phyloP scores from a whole-genome alignment of 2,113 vertebrate species.

The Toxotes chatareus region DNA sequence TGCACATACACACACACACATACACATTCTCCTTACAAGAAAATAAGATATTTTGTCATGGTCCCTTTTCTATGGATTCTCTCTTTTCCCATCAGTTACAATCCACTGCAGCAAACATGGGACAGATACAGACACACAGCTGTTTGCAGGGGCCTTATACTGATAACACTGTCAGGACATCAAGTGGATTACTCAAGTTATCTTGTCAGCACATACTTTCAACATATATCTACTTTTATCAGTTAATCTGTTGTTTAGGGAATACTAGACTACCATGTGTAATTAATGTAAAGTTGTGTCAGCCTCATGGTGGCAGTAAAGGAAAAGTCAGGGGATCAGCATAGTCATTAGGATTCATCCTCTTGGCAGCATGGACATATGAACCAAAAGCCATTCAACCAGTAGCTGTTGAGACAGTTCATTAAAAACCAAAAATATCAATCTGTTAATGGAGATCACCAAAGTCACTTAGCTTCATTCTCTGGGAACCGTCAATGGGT shows the following conservation, averaged over 20 bases:
- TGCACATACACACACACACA: background rate
- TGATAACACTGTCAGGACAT: slow-evolving; percentile 39
- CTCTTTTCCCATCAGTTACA: slow-evolving; percentile 44
- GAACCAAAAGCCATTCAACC: background rate
- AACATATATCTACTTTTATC: slow-evolving; percentile 34
- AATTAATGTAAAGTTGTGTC: background rate
- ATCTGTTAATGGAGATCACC: background rate
- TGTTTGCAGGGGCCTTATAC: slow-evolving; percentile 36
- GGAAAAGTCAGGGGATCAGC: background rate
- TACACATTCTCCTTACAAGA: slow-evolving; percentile 24
- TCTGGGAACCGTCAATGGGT: background rate
- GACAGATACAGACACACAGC: slow-evolving; percentile 26
- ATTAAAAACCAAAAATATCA: background rate
- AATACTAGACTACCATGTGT: slow-evolving; percentile 11
- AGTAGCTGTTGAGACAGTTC: background rate
- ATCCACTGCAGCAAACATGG: slow-evolving; percentile 37
- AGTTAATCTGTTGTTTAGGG: background rate
- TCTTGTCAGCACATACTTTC: slow-evolving; percentile 25
- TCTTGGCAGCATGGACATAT: background rate
- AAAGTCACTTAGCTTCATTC: background rate
- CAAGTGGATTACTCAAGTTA: slow-evolving; percentile 38
- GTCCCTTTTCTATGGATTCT: slow-evolving; percentile 54
- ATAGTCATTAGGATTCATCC: background rate
- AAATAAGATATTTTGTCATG: slow-evolving; percentile 68
- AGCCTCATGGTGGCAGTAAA: background rate